Evolutionary conservation across 2,797 vertebrate species (phyloP).

Genomic region (Chloroceryle amazona): DNA sequence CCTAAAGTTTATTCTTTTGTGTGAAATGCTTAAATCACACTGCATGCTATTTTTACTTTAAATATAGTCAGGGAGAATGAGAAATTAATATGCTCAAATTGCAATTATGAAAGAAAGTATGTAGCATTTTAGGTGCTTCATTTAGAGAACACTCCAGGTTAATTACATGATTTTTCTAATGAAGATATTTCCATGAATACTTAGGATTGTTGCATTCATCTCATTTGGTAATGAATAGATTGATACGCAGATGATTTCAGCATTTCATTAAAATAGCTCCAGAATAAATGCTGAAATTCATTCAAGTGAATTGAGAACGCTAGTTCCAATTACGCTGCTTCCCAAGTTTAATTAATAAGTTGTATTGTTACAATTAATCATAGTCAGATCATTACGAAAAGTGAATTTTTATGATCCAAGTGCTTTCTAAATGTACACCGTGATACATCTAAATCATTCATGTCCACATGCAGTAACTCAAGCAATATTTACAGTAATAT

Average conservation of each 20-base stretch:
- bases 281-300: slow-evolving; percentile 51
- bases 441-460: not conserved
- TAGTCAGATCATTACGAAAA: not conserved
- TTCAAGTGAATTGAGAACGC: slow-evolving; percentile 16
- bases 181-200: slow-evolving; percentile 79
- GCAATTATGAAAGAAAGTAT: slow-evolving; percentile 79
- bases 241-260: slow-evolving; percentile 33
- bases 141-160: slow-evolving; percentile 77
- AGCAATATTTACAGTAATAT: not conserved
- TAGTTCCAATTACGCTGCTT: not conserved
- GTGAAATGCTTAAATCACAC: not conserved
- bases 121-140: slow-evolving; percentile 71
- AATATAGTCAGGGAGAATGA: slow-evolving; percentile 64
- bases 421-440: not conserved
- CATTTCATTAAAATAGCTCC: slow-evolving; percentile 46
- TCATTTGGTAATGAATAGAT: slow-evolving; percentile 55
- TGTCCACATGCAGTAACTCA: not conserved
- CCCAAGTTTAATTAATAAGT: slow-evolving; percentile 62
- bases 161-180: slow-evolving; percentile 80
- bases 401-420: not conserved
- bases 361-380: slow-evolving; percentile 66
- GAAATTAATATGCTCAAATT: slow-evolving; percentile 76
- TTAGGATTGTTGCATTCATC: slow-evolving; percentile 65
- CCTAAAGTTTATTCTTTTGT: not conserved
- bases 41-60: slow-evolving; percentile 47